Percentiles rank a stretch among this genome's conserved stretches.
Evolutionary conservation across 2,888 invertebrate genomes (phyloP).

Genomic region (Troglohyphantes excavatus): DNA sequence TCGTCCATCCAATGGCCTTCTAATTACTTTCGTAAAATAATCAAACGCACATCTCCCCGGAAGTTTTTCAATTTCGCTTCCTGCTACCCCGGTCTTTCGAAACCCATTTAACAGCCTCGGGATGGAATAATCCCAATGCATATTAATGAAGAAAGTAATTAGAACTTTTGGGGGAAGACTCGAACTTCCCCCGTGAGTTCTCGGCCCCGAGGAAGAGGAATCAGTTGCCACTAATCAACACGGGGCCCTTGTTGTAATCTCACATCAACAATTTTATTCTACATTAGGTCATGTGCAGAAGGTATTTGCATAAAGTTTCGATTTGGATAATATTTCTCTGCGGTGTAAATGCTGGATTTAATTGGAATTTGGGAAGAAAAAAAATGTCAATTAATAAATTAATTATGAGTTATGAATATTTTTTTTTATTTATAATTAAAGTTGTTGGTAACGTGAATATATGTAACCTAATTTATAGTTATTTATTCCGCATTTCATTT

Average conservation of each 20-base stretch:
- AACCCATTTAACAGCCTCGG: slow-evolving; percentile 54
- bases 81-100: slow-evolving; percentile 49
- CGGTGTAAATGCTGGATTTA: too few species aligned
- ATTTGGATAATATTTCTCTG: neutral
- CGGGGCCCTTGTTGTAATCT: neutral
- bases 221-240: slow-evolving; percentile 53
- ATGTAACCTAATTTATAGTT: too few species aligned
- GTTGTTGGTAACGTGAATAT: too few species aligned
- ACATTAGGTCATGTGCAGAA: neutral
- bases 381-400: slow-evolving; percentile 1
- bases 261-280: neutral
- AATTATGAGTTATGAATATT: neutral
- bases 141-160: slow-evolving; percentile 75
- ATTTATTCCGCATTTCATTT: too few species aligned
- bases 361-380: slow-evolving; percentile 3
- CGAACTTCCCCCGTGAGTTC: slow-evolving; percentile 18
- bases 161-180: slow-evolving; percentile 63
- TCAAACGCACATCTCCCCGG: slow-evolving; percentile 63
- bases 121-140: slow-evolving; percentile 74
- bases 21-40: slow-evolving; percentile 77
- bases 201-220: neutral
- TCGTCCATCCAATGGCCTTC: neutral
- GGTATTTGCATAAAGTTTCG: neutral
- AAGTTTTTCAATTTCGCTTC: slow-evolving; percentile 76
- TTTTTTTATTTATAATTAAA: neutral